Conservation (phyloP, 2,888 invertebrate species). For the Nipponacmea schrenckii region DNA sequence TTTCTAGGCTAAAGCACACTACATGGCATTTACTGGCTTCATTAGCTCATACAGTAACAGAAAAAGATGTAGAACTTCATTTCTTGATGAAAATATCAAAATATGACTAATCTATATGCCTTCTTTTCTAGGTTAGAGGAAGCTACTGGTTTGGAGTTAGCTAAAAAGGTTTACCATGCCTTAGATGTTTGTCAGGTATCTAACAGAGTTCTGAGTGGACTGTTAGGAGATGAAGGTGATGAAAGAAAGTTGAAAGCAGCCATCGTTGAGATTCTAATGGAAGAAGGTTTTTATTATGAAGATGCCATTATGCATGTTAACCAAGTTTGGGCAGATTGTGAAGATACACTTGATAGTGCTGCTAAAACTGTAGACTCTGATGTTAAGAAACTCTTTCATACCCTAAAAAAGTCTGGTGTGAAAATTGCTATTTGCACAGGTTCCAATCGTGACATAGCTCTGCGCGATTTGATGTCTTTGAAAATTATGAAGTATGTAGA, state of each 20-base stretch:
- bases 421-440: slow-evolving; percentile 70
- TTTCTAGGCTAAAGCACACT: too few species aligned
- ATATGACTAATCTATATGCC: too few species aligned
- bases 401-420: slow-evolving; percentile 62
- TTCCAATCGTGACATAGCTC: slow-evolving; percentile 56
- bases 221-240: slow-evolving; percentile 66
- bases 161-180: slow-evolving; percentile 58
- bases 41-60: too few species aligned
- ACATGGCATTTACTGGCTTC: too few species aligned
- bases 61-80: too few species aligned
- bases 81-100: too few species aligned
- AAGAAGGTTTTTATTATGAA: slow-evolving; percentile 56
- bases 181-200: slow-evolving; percentile 65
- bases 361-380: slow-evolving; percentile 34
- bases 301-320: slow-evolving; percentile 53
- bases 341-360: slow-evolving; percentile 34
- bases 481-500: slow-evolving; percentile 63
- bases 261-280: slow-evolving; percentile 59
- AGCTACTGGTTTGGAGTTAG: slow-evolving; percentile 61
- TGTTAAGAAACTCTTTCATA: slow-evolving; percentile 52
- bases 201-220: slow-evolving; percentile 48
- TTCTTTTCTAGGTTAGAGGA: slow-evolving; percentile 61
- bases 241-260: slow-evolving; percentile 60
- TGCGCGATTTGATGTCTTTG: slow-evolving; percentile 45
- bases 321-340: slow-evolving; percentile 41